Conservation (phyloP, 2,797 vertebrate species). For the Odontamblyopus rebecca region DNA sequence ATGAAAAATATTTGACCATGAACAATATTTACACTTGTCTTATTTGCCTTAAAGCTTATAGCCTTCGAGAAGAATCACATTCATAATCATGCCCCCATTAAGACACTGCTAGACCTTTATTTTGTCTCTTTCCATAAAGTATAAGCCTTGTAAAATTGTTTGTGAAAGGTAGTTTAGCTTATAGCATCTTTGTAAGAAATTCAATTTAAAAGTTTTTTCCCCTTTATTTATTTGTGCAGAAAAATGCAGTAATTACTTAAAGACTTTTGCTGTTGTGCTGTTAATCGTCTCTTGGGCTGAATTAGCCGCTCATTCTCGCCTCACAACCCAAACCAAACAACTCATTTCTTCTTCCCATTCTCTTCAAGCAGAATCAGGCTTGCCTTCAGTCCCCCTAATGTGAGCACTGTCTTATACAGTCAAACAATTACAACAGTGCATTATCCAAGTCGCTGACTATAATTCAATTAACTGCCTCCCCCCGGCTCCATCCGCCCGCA, state of each 20-base stretch:
- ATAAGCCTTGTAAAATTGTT: conserved; percentile 27
- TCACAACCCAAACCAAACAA: conserved; percentile 59
- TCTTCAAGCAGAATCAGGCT: conserved; percentile 56
- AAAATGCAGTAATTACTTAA: conserved; percentile 21
- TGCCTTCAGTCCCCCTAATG: conserved; percentile 61
- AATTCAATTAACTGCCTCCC: conserved; percentile 79
- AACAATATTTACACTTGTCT: neutral
- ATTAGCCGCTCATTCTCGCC: conserved; percentile 58
- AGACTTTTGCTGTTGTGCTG: conserved; percentile 26
- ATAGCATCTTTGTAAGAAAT: neutral
- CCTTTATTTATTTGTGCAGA: neutral
- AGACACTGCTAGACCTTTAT: neutral
- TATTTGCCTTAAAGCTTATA: conserved; percentile 16
- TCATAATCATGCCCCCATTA: conserved; percentile 28
- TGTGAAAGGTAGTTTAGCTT: neutral
- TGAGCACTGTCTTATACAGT: conserved; percentile 64
- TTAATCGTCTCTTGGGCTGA: conserved; percentile 45
- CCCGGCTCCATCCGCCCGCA: conserved; percentile 70
- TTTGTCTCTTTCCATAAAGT: conserved; percentile 25
- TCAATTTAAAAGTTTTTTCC: conserved; percentile 1
- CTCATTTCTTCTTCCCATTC: conserved; percentile 62
- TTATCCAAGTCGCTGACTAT: conserved; percentile 75
- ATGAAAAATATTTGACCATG: conserved; percentile 12
- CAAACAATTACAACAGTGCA: conserved; percentile 76
- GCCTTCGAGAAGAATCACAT: conserved; percentile 43